phyloP scores from a whole-genome alignment of 2,888 invertebrate species.

The Hydraecia micacea region DNA sequence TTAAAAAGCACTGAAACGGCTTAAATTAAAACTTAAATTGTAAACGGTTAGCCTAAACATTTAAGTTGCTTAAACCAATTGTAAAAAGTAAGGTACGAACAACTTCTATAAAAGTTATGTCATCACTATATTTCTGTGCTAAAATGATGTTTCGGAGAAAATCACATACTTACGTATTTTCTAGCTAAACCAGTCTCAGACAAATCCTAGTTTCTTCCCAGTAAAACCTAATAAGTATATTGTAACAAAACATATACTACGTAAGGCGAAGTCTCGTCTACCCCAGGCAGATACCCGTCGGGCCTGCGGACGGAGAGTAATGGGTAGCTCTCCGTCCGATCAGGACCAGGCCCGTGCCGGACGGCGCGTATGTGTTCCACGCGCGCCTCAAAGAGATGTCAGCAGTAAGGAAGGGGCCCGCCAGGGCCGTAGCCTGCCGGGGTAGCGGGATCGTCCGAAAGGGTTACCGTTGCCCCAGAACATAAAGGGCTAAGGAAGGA shows the following conservation, averaged over 20 bases:
- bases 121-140: neutral
- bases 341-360: too few relatives aligned
- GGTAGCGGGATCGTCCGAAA: too few relatives aligned
- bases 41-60: neutral
- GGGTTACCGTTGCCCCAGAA: too few relatives aligned
- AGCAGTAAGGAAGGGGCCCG: too few relatives aligned
- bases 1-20: neutral
- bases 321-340: too few relatives aligned
- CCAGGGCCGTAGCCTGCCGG: too few relatives aligned
- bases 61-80: neutral
- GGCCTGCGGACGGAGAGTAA: too few relatives aligned
- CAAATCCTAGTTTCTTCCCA: too few relatives aligned
- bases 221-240: neutral
- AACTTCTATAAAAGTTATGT: neutral
- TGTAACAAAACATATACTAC: neutral
- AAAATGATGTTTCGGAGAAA: neutral
- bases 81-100: neutral
- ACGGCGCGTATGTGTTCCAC: too few relatives aligned
- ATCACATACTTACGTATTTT: neutral
- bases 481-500: too few relatives aligned
- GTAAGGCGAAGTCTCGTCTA: neutral
- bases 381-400: too few relatives aligned
- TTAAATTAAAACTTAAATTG: too few relatives aligned
- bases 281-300: conserved; percentile 18
- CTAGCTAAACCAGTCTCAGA: neutral